Percentiles rank a stretch among this genome's conserved stretches.
phyloP scores from a whole-genome alignment of 1,140 invertebrate species.

The Ips nitidus region DNA sequence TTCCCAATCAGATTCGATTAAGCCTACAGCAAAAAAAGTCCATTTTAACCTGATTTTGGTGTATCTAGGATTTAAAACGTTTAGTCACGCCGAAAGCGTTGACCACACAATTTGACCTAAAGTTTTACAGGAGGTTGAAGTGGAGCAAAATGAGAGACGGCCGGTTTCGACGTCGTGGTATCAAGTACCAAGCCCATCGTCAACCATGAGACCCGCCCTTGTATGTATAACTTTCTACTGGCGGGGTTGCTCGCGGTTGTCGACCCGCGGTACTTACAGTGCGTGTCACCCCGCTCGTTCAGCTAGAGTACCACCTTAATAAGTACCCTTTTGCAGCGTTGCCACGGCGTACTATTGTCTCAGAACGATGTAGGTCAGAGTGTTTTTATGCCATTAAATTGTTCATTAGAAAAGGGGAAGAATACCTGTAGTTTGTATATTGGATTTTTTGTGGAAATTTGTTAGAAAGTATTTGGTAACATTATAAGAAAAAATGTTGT shows the following conservation, averaged over 20 bases:
- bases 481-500: neutral
- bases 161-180: neutral
- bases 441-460: too few relatives aligned
- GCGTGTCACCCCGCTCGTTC: constrained; percentile 29
- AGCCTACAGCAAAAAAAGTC: too few relatives aligned
- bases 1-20: too few relatives aligned
- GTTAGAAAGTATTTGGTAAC: too few relatives aligned
- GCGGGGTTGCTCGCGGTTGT: constrained; percentile 38
- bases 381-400: too few relatives aligned
- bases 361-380: neutral
- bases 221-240: constrained; percentile 16
- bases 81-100: too few relatives aligned
- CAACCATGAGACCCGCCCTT: constrained; percentile 4
- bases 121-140: neutral
- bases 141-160: neutral
- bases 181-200: constrained; percentile 16
- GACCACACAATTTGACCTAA: too few relatives aligned
- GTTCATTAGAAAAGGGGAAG: too few relatives aligned
- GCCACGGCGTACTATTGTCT: neutral
- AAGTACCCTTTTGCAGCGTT: constrained; percentile 27
- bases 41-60: too few relatives aligned
- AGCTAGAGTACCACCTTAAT: constrained; percentile 8
- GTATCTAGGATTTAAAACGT: too few relatives aligned
- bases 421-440: too few relatives aligned
- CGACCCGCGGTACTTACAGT: constrained; percentile 32